phyloP scores from a whole-genome alignment of 1,140 invertebrate species.

The Musca vetustissima region DNA sequence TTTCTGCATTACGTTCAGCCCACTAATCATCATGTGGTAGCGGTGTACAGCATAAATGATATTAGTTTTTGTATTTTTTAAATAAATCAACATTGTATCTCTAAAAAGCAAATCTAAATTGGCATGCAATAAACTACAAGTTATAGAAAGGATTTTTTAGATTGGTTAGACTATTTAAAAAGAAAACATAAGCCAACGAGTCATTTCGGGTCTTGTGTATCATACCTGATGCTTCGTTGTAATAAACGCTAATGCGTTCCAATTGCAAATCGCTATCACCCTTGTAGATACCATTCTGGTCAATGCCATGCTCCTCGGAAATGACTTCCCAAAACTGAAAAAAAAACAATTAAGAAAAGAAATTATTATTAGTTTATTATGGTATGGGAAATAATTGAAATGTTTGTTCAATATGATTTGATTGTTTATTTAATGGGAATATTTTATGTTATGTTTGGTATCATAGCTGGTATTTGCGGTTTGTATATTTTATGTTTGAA shows the following conservation, averaged over 20 bases:
- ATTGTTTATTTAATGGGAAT: neutral
- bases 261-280: conserved; percentile 83
- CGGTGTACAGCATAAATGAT: neutral
- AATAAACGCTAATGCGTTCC: conserved; percentile 87
- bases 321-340: conserved; percentile 93
- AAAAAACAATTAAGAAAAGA: conserved; percentile 36
- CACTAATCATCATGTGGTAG: neutral
- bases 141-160: neutral
- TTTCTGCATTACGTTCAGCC: neutral
- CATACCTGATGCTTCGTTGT: conserved; percentile 82
- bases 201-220: neutral
- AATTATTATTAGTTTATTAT: conserved; percentile 19
- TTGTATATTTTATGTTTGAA: no score
- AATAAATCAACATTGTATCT: neutral
- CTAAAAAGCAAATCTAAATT: neutral
- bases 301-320: conserved; percentile 88
- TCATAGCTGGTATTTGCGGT: no score
- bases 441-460: no score
- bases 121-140: conserved; percentile 3
- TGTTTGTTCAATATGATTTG: neutral
- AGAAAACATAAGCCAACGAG: neutral
- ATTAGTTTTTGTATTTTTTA: neutral
- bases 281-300: conserved; percentile 78
- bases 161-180: no score
- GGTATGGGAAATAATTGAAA: no score